phyloP scores from a whole-genome alignment of 2,888 invertebrate species.

The Crossocerus cetratus region DNA sequence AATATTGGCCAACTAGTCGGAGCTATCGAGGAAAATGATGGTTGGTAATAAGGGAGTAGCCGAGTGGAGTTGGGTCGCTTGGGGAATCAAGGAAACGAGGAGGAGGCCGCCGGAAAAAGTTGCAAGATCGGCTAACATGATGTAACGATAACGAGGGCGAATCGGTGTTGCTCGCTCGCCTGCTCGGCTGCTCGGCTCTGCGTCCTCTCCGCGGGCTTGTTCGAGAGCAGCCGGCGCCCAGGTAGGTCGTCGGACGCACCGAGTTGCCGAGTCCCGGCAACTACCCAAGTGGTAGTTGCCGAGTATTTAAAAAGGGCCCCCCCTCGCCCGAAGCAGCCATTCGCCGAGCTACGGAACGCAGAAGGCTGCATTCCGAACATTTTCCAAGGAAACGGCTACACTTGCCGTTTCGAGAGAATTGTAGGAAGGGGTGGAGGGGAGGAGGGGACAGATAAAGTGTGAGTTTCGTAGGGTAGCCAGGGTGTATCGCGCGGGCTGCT shows the following conservation, averaged over 20 bases:
- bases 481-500: constrained; percentile 48
- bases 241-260: background rate
- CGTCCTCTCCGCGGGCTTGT: too few relatives aligned
- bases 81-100: constrained; percentile 19
- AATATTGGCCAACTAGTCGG: constrained; percentile 27
- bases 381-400: constrained; percentile 15
- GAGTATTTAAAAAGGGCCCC: constrained; percentile 38
- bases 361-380: constrained; percentile 2
- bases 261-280: constrained; percentile 46
- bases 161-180: constrained; percentile 38
- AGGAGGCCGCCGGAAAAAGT: constrained; percentile 33
- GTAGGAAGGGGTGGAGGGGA: constrained; percentile 14
- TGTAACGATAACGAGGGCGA: constrained; percentile 36
- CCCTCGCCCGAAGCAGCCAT: background rate
- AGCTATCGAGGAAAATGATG: background rate
- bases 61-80: too few relatives aligned
- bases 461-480: constrained; percentile 4
- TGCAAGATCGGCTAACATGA: background rate
- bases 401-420: constrained; percentile 11
- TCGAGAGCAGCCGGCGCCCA: too few relatives aligned
- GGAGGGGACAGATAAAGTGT: constrained; percentile 25
- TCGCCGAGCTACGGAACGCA: constrained; percentile 33
- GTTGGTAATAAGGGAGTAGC: constrained; percentile 9
- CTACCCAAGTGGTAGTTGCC: too few relatives aligned
- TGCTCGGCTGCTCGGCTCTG: background rate